Conservation (phyloP, 2,888 invertebrate genomes). For the Campoletis raptor region DNA sequence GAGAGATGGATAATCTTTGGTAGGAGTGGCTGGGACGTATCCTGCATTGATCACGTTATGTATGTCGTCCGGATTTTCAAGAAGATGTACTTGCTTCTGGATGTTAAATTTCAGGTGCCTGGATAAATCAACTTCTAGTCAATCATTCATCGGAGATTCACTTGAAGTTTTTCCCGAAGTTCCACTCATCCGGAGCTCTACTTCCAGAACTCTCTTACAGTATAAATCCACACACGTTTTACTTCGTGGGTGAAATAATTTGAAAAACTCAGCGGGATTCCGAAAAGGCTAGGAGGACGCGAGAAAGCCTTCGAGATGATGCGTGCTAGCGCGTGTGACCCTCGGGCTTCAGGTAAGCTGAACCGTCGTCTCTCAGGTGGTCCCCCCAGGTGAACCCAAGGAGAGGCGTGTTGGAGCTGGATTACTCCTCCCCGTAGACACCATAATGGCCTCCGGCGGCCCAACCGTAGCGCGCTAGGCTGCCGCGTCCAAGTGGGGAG, state of each 20-base stretch:
- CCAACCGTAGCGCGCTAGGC: conserved; percentile 74
- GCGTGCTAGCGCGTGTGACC: conserved; percentile 73
- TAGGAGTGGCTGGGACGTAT: conserved; percentile 39
- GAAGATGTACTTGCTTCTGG: not conserved
- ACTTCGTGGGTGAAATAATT: not conserved
- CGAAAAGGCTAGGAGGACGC: not conserved
- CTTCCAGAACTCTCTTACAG: not conserved
- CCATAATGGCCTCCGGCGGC: conserved; percentile 81
- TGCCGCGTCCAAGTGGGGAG: conserved; percentile 69
- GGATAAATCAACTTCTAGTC: not conserved
- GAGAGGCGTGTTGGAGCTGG: not conserved
- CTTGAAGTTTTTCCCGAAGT: not conserved
- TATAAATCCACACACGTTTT: not conserved
- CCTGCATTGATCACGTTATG: conserved; percentile 20
- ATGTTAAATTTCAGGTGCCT: not conserved
- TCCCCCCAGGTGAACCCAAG: conserved; percentile 37
- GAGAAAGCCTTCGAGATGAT: conserved; percentile 70
- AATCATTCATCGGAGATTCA: not conserved
- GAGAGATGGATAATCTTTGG: conserved; percentile 13
- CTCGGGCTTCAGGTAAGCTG: conserved; percentile 71
- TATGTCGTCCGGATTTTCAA: conserved; percentile 2
- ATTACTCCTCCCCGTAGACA: conserved; percentile 74
- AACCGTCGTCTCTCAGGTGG: conserved; percentile 68
- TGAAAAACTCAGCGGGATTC: conserved; percentile 10
- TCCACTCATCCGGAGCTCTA: not conserved